Conservation (phyloP, 2,113 vertebrate genomes). For the Catharus fuscescens region DNA sequence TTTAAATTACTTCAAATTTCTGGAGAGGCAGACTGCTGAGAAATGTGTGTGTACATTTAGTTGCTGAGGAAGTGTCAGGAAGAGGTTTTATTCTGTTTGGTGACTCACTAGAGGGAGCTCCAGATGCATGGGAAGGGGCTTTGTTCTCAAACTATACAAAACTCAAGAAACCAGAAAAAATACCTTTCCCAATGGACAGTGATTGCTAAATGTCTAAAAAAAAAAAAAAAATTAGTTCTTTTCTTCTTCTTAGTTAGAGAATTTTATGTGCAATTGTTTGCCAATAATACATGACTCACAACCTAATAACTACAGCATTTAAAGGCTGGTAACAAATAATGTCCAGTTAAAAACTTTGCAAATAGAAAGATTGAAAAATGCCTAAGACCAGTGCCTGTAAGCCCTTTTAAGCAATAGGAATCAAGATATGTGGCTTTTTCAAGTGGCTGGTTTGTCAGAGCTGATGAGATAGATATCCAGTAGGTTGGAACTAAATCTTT, state of each 20-base stretch:
- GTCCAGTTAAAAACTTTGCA: background rate
- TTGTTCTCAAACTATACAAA: background rate
- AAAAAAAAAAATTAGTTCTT: background rate
- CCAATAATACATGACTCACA: background rate
- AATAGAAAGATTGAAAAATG: conserved; percentile 1
- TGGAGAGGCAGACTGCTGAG: background rate
- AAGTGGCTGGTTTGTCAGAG: background rate
- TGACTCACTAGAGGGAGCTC: conserved; percentile 79
- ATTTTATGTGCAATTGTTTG: conserved; percentile 9
- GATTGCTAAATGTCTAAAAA: conserved; percentile 1
- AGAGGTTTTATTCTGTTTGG: background rate
- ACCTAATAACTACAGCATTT: background rate
- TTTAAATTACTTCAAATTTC: background rate
- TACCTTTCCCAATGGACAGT: background rate
- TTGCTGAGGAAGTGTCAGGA: background rate
- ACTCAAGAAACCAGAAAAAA: background rate
- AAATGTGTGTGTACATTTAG: background rate
- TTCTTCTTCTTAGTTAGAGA: background rate
- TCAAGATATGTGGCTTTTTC: background rate
- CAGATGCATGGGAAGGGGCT: conserved; percentile 46
- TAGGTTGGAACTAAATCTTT: background rate
- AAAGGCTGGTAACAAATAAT: background rate
- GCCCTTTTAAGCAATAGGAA: background rate
- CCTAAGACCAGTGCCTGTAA: background rate
- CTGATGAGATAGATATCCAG: background rate